Conservation (phyloP, 1,140 invertebrate species). For the Myzus persicae region DNA sequence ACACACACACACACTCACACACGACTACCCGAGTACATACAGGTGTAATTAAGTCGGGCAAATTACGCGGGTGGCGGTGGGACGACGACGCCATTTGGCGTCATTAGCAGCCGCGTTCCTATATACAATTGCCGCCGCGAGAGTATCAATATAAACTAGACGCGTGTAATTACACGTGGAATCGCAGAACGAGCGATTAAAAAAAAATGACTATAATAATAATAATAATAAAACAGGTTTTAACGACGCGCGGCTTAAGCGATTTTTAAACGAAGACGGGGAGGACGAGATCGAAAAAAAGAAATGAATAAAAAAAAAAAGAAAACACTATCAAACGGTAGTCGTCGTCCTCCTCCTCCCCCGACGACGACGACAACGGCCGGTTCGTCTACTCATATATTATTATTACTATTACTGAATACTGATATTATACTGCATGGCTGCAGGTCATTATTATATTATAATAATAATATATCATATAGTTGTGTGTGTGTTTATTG, state of each 20-base stretch:
- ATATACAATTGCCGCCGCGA: not conserved
- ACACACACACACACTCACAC: too few relatives aligned
- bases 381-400: not conserved
- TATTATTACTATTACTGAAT: not conserved
- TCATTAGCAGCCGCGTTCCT: constrained; percentile 13
- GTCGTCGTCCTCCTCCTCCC: too few relatives aligned
- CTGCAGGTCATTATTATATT: not conserved
- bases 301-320: not conserved
- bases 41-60: constrained; percentile 40
- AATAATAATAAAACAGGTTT: constrained; percentile 39
- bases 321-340: constrained; percentile 34
- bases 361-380: not conserved
- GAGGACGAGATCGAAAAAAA: constrained; percentile 4
- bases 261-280: constrained; percentile 51
- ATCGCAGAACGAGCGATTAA: constrained; percentile 36
- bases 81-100: not conserved
- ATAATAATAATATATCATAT: not conserved
- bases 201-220: not conserved
- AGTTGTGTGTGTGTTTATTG: not conserved
- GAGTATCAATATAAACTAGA: constrained; percentile 24
- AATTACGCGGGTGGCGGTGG: constrained; percentile 9
- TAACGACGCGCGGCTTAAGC: constrained; percentile 38
- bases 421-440: not conserved
- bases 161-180: constrained; percentile 35
- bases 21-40: not conserved